phyloP scores from a whole-genome alignment of 2,113 vertebrate genomes.

The Brachyhypopomus occidentalis region DNA sequence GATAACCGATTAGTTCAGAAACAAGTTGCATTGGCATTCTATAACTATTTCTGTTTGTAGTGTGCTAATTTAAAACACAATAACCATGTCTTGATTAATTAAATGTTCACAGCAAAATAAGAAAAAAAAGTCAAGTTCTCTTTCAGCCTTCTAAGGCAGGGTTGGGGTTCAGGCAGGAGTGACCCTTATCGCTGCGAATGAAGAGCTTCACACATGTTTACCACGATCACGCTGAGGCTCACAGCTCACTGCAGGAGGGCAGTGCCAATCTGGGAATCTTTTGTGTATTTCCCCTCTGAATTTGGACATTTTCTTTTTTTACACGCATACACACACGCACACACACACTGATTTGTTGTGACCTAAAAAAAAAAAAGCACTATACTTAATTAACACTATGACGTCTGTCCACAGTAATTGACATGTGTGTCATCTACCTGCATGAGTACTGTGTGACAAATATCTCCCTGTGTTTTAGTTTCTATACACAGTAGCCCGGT shows the following conservation, averaged over 20 bases:
- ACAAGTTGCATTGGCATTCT: background rate
- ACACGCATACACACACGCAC: no score
- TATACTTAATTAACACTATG: conserved; percentile 8
- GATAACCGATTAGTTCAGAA: background rate
- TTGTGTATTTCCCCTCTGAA: conserved; percentile 2
- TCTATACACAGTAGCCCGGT: background rate
- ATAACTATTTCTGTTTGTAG: background rate
- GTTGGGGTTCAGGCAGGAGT: background rate
- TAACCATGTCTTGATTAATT: background rate
- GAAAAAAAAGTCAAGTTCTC: no score
- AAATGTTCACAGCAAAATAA: background rate
- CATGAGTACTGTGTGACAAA: background rate
- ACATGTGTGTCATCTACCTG: background rate
- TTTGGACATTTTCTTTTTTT: background rate
- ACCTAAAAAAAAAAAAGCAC: background rate
- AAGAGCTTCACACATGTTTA: background rate
- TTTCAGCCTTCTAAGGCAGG: background rate
- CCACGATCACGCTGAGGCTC: background rate
- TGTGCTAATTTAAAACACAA: background rate
- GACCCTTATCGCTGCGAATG: background rate
- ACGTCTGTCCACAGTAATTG: conserved; percentile 9
- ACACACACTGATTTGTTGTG: no score
- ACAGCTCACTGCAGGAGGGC: background rate
- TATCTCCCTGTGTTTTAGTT: background rate
- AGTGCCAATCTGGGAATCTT: background rate